Base-by-base conservation (phyloP, 2,797 vertebrate genomes). In the Enteromius paludinosus region DNA sequence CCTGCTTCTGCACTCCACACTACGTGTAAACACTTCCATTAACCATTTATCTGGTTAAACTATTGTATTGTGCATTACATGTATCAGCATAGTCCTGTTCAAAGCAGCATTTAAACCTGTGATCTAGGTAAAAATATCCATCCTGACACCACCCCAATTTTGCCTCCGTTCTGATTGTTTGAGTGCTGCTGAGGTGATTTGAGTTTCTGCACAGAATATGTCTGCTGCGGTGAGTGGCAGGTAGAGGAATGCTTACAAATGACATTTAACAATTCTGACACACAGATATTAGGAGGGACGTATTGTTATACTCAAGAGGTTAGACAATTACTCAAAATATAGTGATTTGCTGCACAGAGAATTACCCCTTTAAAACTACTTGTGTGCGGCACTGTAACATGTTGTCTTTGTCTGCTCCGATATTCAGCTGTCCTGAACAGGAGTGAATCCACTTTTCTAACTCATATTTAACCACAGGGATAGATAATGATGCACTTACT, bases 101-200 rank as follows among this genome's bases (percentile, higher is more conserved):
- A 30, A 62, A 62, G 15, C 28, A 30, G 28, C 61, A 17, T 62
- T 62, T 62, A 28, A 12, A 11, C 59, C 30, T 11, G 41, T 30
- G 17, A 28, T 33, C 10, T 38, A 45, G 56, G 28, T 62, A 25
- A 64, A 73, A 73, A 72, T 65, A 74, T 5, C 23, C 2, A 3
- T 9, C 11, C 54, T 38, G 66, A 52, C 28, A 72, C 66, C 30
- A 14, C 14, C 18, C 15, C 15, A 45, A 45, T 28, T 70, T 17
- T 59, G 11, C 20, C 66, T n/a, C 4, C 11, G 6, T n/a, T 70
- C 15, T 73, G 69, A 73, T 73, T 81, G 59, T 72, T 81, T 28
- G 69, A 64, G 79, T 64, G 56, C 30, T 38, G 56, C 38, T 73
- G 59, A 65, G n/a, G 30, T 72, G 47, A 79, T 56, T 80, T 45